These are phyloP conservation scores for Rhaphigaster nebulosa DNA, from an alignment of 2,888 invertebrate genomes.

Conservation along the genomic window DNA sequence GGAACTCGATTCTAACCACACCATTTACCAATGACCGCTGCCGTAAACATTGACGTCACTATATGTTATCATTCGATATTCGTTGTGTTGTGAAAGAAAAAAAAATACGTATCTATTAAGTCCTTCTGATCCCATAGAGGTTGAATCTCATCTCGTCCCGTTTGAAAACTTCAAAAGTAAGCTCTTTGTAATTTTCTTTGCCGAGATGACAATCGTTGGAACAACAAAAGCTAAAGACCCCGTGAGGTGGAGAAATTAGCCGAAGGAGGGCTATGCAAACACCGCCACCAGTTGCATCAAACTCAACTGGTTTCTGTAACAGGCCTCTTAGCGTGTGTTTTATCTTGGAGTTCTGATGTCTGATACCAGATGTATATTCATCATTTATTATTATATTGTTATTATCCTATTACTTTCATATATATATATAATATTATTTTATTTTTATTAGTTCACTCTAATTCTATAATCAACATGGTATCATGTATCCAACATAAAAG, in stretches of 20 bases:
- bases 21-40: neutral
- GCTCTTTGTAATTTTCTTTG: neutral
- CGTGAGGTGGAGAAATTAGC: neutral
- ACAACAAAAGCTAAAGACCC: neutral
- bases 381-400: too few species aligned
- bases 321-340: neutral
- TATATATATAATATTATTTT: too few species aligned
- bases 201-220: neutral
- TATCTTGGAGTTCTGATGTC: neutral
- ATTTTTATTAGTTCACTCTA: too few species aligned
- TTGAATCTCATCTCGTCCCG: neutral
- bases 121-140: neutral
- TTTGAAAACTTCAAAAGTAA: neutral
- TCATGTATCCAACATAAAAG: too few species aligned
- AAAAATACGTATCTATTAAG: neutral
- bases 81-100: too few species aligned
- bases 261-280: neutral
- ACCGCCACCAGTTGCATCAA: constrained; percentile 24
- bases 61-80: too few species aligned
- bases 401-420: too few species aligned
- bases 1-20: neutral
- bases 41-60: neutral
- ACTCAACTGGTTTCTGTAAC: constrained; percentile 32
- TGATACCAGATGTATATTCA: too few species aligned
- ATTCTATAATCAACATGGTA: too few species aligned